phyloP scores from a whole-genome alignment of 2,113 vertebrate species.

The Cercocebus atys region DNA sequence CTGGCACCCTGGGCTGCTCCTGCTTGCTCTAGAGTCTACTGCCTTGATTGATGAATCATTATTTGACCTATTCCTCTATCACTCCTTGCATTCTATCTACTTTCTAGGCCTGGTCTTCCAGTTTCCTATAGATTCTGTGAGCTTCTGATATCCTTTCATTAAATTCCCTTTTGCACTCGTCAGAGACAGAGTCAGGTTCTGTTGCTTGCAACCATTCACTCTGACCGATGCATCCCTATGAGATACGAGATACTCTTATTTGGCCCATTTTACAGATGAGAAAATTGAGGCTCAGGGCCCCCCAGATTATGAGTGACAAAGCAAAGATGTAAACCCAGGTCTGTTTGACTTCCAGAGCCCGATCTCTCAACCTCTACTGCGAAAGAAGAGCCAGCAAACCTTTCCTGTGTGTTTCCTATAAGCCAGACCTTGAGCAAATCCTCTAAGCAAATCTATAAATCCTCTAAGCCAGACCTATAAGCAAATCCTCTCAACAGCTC shows the following conservation, averaged over 20 bases:
- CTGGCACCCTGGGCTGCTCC: neutral
- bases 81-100: neutral
- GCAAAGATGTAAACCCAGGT: neutral
- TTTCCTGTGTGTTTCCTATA: rapidly evolving
- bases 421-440: neutral
- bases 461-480: neutral
- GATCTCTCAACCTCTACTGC: neutral
- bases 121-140: neutral
- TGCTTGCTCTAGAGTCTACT: neutral
- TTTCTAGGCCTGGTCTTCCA: neutral
- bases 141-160: neutral
- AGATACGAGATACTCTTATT: neutral
- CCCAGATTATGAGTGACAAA: neutral
- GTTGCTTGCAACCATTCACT: neutral
- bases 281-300: neutral
- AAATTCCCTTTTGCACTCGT: rapidly evolving
- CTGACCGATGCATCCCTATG: neutral
- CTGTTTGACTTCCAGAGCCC: neutral
- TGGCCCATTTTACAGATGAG: neutral
- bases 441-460: neutral
- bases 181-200: neutral
- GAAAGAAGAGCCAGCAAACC: no score
- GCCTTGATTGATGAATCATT: neutral
- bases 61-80: neutral
- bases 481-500: neutral